Percentiles rank a stretch among this genome's conserved stretches.
Conservation (phyloP, 2,888 invertebrate genomes). For the Mythimna loreyi region DNA sequence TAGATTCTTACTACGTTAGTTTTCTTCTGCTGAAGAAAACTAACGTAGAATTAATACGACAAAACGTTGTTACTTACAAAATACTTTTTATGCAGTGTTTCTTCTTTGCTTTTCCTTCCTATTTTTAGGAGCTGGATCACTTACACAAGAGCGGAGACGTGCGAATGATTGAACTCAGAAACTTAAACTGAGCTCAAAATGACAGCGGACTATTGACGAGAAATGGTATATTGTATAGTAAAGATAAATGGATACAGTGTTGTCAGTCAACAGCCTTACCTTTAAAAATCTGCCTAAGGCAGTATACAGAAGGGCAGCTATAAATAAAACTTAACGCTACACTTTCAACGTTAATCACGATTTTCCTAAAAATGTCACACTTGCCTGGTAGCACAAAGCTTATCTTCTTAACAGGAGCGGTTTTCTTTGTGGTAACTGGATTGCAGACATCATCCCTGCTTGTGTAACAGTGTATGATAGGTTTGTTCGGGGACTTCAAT, state of each 20-base stretch:
- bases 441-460: neutral
- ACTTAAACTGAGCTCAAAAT: constrained; percentile 3
- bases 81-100: neutral
- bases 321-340: neutral
- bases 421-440: neutral
- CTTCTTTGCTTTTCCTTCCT: neutral
- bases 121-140: neutral
- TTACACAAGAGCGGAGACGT: neutral
- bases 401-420: constrained; percentile 42
- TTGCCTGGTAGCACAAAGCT: constrained; percentile 29
- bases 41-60: neutral
- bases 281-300: neutral
- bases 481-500: neutral
- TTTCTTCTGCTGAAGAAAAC: neutral
- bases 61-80: neutral
- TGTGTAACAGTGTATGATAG: constrained; percentile 16
- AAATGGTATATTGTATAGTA: neutral
- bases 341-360: neutral
- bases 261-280: neutral
- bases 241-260: neutral
- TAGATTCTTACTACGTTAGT: neutral
- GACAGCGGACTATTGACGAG: neutral
- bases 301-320: neutral
- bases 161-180: constrained; percentile 11
- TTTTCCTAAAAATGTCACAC: neutral